Conservation (phyloP, 2,113 vertebrate genomes). For the Centropristis striata region DNA sequence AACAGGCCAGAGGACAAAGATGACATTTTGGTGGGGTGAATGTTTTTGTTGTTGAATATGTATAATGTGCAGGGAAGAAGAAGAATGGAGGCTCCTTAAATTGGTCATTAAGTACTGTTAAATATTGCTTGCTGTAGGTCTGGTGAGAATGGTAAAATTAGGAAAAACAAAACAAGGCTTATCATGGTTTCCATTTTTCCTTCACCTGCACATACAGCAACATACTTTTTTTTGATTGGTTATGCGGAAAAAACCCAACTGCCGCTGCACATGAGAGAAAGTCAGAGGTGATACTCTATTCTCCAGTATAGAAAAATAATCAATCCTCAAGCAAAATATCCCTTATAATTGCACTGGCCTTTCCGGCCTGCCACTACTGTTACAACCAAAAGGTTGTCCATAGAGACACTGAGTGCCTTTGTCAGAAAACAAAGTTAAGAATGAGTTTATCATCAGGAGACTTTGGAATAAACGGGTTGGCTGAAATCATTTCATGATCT, state of each 20-base stretch:
- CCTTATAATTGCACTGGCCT: constrained; percentile 79
- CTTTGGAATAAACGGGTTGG: constrained; percentile 57
- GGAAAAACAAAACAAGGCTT: constrained; percentile 63
- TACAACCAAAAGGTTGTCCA: constrained; percentile 57
- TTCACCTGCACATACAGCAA: constrained; percentile 61
- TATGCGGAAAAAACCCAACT: constrained; percentile 26
- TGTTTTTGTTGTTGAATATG: constrained; percentile 33
- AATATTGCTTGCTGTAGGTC: constrained; percentile 36
- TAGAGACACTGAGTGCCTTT: constrained; percentile 48
- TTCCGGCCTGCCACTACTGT: constrained; percentile 59
- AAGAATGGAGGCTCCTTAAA: constrained; percentile 34
- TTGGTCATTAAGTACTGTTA: constrained; percentile 20
- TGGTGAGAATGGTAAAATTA: constrained; percentile 8
- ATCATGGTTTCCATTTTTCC: constrained; percentile 57
- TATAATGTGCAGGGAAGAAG: constrained; percentile 32
- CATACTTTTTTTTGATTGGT: constrained; percentile 31
- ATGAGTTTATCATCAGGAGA: constrained; percentile 36
- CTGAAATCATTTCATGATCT: constrained; percentile 43
- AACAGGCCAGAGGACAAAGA: constrained; percentile 35
- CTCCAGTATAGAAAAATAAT: constrained; percentile 74
- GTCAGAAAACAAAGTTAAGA: constrained; percentile 26
- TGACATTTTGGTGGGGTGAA: constrained; percentile 15
- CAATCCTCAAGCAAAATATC: constrained; percentile 68
- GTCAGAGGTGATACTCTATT: constrained; percentile 40
- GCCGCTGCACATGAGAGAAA: constrained; percentile 57